Evolutionary conservation across 2,888 invertebrate species (phyloP).

Genomic region (Hoplodrina blanda): DNA sequence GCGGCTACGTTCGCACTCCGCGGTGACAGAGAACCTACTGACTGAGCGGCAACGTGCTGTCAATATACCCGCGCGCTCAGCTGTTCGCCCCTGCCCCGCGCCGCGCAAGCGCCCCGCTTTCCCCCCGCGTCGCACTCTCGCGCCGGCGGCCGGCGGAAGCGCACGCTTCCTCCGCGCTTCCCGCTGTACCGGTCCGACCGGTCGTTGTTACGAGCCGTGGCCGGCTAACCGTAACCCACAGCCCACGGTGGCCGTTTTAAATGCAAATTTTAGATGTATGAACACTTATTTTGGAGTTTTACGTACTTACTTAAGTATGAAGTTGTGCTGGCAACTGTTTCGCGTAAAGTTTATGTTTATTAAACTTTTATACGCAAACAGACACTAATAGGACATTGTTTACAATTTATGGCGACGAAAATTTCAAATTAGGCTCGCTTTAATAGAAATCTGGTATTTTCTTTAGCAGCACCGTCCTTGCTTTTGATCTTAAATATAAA

Average conservation of each 20-base stretch:
- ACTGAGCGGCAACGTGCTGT: constrained; percentile 89
- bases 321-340: constrained; percentile 45
- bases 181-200: constrained; percentile 51
- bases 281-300: constrained; percentile 61
- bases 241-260: constrained; percentile 66
- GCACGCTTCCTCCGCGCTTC: constrained; percentile 58
- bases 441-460: not conserved
- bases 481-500: not conserved
- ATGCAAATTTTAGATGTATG: constrained; percentile 70
- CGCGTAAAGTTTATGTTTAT: constrained; percentile 52
- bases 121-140: constrained; percentile 76
- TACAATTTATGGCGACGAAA: constrained; percentile 30
- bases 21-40: constrained; percentile 90
- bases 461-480: not conserved
- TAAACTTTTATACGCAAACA: constrained; percentile 45
- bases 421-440: constrained; percentile 11
- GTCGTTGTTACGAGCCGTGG: constrained; percentile 61
- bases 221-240: constrained; percentile 69
- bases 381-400: constrained; percentile 36
- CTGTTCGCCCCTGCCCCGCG: constrained; percentile 88
- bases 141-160: constrained; percentile 53
- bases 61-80: constrained; percentile 91
- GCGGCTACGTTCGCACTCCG: constrained; percentile 88
- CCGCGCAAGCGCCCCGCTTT: constrained; percentile 79
- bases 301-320: constrained; percentile 39